phyloP scores from a whole-genome alignment of 2,113 vertebrate genomes.

The Toxotes jaculatrix region DNA sequence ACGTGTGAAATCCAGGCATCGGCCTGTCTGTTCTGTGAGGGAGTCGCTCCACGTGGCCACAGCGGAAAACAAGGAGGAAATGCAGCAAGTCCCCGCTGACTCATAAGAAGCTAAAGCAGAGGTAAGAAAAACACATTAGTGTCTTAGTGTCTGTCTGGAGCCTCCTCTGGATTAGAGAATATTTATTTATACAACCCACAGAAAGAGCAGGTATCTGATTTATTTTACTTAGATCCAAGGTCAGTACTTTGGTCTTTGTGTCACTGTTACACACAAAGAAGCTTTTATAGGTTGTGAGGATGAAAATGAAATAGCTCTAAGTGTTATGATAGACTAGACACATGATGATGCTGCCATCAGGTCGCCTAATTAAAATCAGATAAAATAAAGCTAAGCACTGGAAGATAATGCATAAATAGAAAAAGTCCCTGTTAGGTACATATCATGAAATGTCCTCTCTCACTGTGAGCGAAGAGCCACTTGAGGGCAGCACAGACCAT shows the following conservation, averaged over 20 bases:
- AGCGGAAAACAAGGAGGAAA: too few relatives aligned
- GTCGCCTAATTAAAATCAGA: not conserved
- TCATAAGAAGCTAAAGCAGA: not conserved
- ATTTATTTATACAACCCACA: not conserved
- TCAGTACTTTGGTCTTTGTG: not conserved
- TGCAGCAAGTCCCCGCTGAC: too few relatives aligned
- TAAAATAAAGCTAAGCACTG: not conserved
- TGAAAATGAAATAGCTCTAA: too few relatives aligned
- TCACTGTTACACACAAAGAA: too few relatives aligned
- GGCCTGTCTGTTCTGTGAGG: too few relatives aligned
- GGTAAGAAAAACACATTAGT: too few relatives aligned
- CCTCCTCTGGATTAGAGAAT: not conserved
- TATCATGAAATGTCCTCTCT: not conserved
- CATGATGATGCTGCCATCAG: too few relatives aligned
- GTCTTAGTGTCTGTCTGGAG: not conserved
- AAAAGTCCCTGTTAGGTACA: not conserved
- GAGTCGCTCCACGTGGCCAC: too few relatives aligned
- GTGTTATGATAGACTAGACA: too few relatives aligned
- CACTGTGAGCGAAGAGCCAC: constrained; percentile 7
- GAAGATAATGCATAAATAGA: not conserved
- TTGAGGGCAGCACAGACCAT: constrained; percentile 24
- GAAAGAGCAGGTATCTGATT: not conserved
- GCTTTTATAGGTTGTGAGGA: too few relatives aligned
- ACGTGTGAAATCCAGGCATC: too few relatives aligned
- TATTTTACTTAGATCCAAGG: too few relatives aligned